Base-by-base conservation (phyloP, 1,140 invertebrate genomes). In the Penaeus chinensis region DNA sequence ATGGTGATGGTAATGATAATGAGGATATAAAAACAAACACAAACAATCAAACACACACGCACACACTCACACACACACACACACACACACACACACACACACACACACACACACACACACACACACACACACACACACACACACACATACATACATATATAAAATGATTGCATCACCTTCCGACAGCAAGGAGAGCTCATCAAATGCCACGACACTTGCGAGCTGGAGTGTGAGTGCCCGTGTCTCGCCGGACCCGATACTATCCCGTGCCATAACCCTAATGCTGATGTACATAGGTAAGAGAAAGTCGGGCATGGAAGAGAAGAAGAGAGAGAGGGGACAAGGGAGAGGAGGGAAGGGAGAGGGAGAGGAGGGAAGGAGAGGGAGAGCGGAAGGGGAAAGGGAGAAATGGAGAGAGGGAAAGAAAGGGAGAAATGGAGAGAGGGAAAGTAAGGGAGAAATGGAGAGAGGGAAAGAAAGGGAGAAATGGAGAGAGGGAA, bases 221-320 rank as follows among this genome's bases (percentile, higher is more conserved):
- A 24, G 4, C 0, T 77, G 24, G 74, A 77, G 27, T 84, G 83
- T 78, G 83, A 84, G n/a, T 84, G 83, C 32, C 83, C 83, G 10
- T 84, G 83, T 37, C 37, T 61, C 22, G 83, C 47, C 37, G 71
- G 83, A 22, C 42, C 5, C 27, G 24, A 76, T 8, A 84, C 83
- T 8, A 19, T 27, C 19, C 61, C 83, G 2, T 84, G 83, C 32
- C 83, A 84, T 62, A 54, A 32, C n/a, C n/a, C 71, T 3, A 13
- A 77, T 18, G 11, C 47, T 10, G 83, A 84, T 77, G 1, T 84
- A 2, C 83, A 84, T 71, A 83, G 66, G 82, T 83, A 54, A 54
- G 77, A 27, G 37, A 27, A 60, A 20, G 47, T 24, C 47, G 61
- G 47, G 42, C 47, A 22, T 47, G 61, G 37, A 79, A 27, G 77